Percentiles rank a stretch among this genome's conserved stretches.
Evolutionary conservation across 2,797 vertebrate species (phyloP).

Genomic region (Platalea minor): DNA sequence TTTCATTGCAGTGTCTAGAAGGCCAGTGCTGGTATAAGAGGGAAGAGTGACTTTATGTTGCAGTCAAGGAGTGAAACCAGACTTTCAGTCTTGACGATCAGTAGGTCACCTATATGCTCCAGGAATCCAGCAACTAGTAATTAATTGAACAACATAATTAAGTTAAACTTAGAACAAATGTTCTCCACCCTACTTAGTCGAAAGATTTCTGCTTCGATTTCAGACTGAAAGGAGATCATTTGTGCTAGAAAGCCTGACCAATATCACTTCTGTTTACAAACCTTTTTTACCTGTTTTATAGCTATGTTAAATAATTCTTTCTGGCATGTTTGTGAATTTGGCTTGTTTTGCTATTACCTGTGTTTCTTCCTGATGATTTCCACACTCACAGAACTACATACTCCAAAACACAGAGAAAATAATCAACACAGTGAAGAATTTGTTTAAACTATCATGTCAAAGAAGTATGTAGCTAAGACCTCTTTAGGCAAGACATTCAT

Average conservation of each 20-base stretch:
- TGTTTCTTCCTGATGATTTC: background rate
- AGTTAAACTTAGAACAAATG: background rate
- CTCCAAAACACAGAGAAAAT: background rate
- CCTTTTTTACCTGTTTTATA: background rate
- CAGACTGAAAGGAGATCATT: background rate
- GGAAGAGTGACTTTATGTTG: background rate
- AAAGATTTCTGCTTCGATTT: background rate
- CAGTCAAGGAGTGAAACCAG: background rate
- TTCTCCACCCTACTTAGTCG: background rate
- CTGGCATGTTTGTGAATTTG: background rate
- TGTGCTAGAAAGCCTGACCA: background rate
- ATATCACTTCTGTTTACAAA: background rate
- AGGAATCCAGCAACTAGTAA: background rate
- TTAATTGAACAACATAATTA: background rate
- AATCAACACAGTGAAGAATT: background rate
- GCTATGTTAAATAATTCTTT: background rate
- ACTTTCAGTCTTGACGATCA: background rate
- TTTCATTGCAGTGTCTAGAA: background rate
- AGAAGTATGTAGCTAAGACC: background rate
- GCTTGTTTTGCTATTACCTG: background rate
- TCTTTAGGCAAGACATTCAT: background rate
- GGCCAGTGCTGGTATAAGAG: background rate
- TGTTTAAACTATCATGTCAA: background rate
- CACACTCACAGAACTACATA: accelerated
- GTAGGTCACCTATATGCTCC: background rate